Evolutionary conservation across 2,797 vertebrate genomes (phyloP).

Genomic region (Dendrocincla tyrannina): DNA sequence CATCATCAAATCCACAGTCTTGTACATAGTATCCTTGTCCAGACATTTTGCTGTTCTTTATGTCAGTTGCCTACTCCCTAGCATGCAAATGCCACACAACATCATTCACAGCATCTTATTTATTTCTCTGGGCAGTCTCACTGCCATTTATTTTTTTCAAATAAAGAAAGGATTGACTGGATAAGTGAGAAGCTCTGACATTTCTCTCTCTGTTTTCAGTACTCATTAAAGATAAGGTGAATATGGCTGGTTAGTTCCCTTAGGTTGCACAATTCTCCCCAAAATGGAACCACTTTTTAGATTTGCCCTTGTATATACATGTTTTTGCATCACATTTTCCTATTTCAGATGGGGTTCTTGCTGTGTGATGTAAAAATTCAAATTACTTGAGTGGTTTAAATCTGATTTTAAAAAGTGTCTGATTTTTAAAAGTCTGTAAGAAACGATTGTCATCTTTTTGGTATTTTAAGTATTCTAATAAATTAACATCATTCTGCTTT

Average conservation of each 20-base stretch:
- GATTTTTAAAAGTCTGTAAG: background rate
- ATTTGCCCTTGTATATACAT: background rate
- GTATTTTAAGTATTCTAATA: background rate
- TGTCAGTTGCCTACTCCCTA: background rate
- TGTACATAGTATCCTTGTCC: fast-evolving
- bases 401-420: background rate
- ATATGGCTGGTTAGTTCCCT: background rate
- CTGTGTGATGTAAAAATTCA: background rate
- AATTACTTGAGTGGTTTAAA: background rate
- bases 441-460: background rate
- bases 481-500: background rate
- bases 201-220: background rate
- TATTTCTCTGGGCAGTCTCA: background rate
- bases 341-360: background rate
- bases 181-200: background rate
- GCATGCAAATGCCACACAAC: background rate
- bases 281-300: background rate
- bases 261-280: background rate
- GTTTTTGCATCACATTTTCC: background rate
- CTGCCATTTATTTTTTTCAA: background rate
- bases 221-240: background rate
- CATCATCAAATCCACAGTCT: background rate
- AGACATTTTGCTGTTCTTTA: background rate
- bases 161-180: background rate
- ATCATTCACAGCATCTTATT: background rate